Percentiles rank a stretch among this genome's conserved stretches.
phyloP scores from a whole-genome alignment of 2,888 invertebrate species.

The Cyclophora albipunctata region DNA sequence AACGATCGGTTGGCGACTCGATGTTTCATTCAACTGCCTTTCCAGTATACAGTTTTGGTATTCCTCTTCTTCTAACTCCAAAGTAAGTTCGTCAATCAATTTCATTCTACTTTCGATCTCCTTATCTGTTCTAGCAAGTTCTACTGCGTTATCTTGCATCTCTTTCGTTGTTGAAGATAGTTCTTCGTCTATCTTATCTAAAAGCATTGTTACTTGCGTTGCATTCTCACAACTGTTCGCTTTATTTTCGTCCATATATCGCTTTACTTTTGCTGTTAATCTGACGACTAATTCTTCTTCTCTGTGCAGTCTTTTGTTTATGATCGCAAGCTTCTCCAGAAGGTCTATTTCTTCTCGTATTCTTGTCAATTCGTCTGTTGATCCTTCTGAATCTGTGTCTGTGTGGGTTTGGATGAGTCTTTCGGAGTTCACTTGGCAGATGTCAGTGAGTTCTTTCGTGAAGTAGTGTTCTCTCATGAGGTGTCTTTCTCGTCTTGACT shows the following conservation, averaged over 20 bases:
- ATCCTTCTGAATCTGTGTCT: slow-evolving; percentile 68
- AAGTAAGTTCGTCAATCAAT: slow-evolving; percentile 68
- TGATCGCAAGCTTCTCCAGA: slow-evolving; percentile 81
- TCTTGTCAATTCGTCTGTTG: slow-evolving; percentile 71
- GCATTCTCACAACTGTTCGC: slow-evolving; percentile 67
- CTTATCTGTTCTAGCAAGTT: slow-evolving; percentile 65
- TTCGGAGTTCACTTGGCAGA: slow-evolving; percentile 70
- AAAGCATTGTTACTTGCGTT: slow-evolving; percentile 61
- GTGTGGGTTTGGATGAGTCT: slow-evolving; percentile 58
- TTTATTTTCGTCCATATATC: slow-evolving; percentile 73
- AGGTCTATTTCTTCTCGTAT: slow-evolving; percentile 81
- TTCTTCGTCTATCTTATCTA: slow-evolving; percentile 71
- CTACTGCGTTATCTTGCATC: slow-evolving; percentile 69
- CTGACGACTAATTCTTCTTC: slow-evolving; percentile 84
- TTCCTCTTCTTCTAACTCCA: slow-evolving; percentile 70
- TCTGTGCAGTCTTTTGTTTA: slow-evolving; percentile 82
- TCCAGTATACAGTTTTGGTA: slow-evolving; percentile 66
- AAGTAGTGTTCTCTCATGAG: slow-evolving; percentile 73
- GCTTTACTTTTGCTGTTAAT: slow-evolving; percentile 78
- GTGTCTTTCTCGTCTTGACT: slow-evolving; percentile 70
- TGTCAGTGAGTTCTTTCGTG: slow-evolving; percentile 70
- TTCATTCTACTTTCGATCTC: slow-evolving; percentile 72
- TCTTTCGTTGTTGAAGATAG: slow-evolving; percentile 66
- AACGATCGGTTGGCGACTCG: slow-evolving; percentile 62
- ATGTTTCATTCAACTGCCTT: slow-evolving; percentile 59